Evolutionary conservation across 2,888 invertebrate species (phyloP).

Genomic region (Neoitamus cyanurus): DNA sequence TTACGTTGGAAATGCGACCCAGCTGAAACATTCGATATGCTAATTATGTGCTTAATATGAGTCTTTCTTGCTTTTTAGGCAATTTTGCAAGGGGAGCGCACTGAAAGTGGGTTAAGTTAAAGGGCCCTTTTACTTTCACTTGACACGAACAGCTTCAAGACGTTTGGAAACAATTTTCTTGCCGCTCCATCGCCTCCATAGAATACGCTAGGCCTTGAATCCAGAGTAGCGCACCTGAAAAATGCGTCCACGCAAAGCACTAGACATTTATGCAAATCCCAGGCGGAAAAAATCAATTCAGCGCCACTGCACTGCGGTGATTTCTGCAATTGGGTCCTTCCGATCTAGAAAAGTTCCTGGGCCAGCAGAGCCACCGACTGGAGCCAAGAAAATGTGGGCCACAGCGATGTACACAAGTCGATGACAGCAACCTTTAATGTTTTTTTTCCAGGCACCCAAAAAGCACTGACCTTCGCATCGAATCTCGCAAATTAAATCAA

Average conservation of each 20-base stretch:
- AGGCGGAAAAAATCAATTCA: background rate
- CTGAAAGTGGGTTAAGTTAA: background rate
- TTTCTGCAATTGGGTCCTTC: background rate
- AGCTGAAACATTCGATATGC: background rate
- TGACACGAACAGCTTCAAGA: background rate
- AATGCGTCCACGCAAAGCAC: background rate
- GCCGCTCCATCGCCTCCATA: background rate
- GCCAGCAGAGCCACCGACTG: background rate
- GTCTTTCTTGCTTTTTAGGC: background rate
- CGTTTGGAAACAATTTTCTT: background rate
- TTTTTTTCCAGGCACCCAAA: background rate
- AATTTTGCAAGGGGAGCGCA: background rate
- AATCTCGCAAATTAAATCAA: background rate
- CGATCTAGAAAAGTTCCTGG: background rate
- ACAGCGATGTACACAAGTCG: background rate
- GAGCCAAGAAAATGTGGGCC: background rate
- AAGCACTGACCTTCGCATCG: constrained; percentile 1
- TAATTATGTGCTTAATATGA: background rate
- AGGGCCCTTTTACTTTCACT: background rate
- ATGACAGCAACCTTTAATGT: background rate
- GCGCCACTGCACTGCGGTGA: background rate
- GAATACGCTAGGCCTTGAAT: background rate
- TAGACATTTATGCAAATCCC: background rate
- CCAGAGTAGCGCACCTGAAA: background rate
- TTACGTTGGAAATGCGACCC: background rate